Evolutionary conservation across 2,888 invertebrate genomes (phyloP).

Genomic region (Epistrophella euchroma): DNA sequence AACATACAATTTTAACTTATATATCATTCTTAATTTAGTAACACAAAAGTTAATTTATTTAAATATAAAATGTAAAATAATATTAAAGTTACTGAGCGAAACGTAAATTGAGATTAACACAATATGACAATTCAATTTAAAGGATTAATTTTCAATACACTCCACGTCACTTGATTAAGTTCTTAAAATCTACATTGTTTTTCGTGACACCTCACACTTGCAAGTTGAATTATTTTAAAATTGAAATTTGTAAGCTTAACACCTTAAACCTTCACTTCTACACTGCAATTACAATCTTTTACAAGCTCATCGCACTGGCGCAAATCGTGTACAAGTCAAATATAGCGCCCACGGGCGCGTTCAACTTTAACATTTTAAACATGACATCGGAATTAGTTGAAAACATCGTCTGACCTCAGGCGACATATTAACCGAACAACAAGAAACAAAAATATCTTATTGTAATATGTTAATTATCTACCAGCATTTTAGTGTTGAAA

Average conservation of each 20-base stretch:
- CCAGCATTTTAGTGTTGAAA: not conserved
- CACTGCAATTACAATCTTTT: conserved; percentile 26
- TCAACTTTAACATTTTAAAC: conserved; percentile 47
- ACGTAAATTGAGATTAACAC: too few species aligned
- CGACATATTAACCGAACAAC: conserved; percentile 20
- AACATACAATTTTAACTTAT: not conserved
- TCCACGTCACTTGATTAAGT: not conserved
- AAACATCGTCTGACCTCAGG: conserved; percentile 47
- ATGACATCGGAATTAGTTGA: conserved; percentile 60
- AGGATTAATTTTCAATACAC: not conserved
- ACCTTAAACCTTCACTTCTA: conserved; percentile 25
- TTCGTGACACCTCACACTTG: not conserved
- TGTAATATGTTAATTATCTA: conserved; percentile 35
- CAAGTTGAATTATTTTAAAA: not conserved
- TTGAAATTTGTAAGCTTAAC: conserved; percentile 15
- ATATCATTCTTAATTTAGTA: too few species aligned
- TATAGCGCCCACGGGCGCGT: conserved; percentile 27
- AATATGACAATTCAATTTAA: not conserved
- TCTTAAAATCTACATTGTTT: not conserved
- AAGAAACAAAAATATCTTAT: not conserved
- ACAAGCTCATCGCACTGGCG: conserved; percentile 32
- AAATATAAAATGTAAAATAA: too few species aligned
- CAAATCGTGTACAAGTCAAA: conserved; percentile 16
- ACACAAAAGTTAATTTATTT: too few species aligned
- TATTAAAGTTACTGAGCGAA: too few species aligned